These are phyloP conservation scores for Melanotaenia maccullochi DNA, from an alignment of 2,797 vertebrate species.

Conservation along the genomic window DNA sequence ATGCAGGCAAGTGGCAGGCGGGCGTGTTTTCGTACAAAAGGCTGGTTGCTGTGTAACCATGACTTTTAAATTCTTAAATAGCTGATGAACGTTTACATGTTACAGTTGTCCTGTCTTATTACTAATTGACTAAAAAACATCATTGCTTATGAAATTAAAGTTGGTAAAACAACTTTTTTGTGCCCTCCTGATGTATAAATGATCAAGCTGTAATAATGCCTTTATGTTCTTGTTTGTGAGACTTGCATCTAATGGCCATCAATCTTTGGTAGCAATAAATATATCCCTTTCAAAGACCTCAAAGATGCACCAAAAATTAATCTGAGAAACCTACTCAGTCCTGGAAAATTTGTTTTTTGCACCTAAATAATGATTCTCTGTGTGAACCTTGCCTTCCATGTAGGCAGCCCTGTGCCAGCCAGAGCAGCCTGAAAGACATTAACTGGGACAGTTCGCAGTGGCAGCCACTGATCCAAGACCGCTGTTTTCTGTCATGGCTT, in stretches of 20 bases:
- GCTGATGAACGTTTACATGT: background rate
- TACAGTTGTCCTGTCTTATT: background rate
- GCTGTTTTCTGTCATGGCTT: conserved; percentile 98
- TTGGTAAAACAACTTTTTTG: background rate
- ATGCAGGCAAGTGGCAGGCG: conserved; percentile 86
- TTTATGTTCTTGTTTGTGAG: background rate
- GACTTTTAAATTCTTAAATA: background rate
- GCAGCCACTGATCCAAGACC: conserved; percentile 98
- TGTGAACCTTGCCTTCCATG: conserved; percentile 32
- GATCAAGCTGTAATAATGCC: background rate
- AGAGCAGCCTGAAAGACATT: conserved; percentile 99
- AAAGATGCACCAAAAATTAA: background rate
- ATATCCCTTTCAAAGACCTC: no score
- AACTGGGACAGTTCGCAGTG: conserved; percentile 99
- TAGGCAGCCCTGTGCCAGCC: conserved; percentile 98
- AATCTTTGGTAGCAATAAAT: background rate
- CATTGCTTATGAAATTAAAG: no score
- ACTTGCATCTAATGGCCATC: background rate
- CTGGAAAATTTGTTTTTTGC: background rate
- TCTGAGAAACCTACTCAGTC: background rate
- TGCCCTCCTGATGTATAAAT: background rate
- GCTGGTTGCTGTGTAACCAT: no score
- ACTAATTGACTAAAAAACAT: background rate
- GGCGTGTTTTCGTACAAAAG: background rate
- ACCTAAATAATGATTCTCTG: background rate